Evolutionary conservation across 2,888 invertebrate genomes (phyloP), one percentile per base, ranked within the genome.

Genomic region (Phorcus lineatus): DNA sequence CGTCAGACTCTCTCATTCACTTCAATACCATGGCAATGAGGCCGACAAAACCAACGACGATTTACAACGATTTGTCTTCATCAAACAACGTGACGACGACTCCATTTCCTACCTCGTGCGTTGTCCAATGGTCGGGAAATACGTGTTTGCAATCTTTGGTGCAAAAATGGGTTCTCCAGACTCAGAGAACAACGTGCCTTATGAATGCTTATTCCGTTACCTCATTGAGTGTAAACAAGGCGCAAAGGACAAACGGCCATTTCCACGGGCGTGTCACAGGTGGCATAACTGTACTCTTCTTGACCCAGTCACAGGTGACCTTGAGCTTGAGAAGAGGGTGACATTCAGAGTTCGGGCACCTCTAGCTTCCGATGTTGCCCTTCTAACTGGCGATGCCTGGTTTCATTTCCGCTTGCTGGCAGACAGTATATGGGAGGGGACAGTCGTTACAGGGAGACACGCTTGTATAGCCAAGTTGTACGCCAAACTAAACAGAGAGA

Each of bases 121-220:
- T 9, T 91, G 92, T 80, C 91, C 91, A 0, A 86, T 88, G 9
- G 86, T 90, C 36, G 92, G 91, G 2, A 90, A 91, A 80, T 92
- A 91, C 83, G 90, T 92, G 1, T 90, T 92, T 78, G 89, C 89
- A 0, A 85, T 92, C n/a, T 91, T 90, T 77, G 91, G 89, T 16
- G 83, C 83, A 11, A 82, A 82, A 62, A 79, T 82, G 0, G 87
- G 86, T 80, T 85, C 86, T 4, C 86, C 88, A 16, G 84, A 83
- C 3, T 86, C 86, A 19, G 87, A 87, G 31, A 85, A 84, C 55
- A 83, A 82, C 31, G 80, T 86, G 62, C 85, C 88, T 0, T 87
- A 87, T 70, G 91, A 91, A 77, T 91, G 91, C 81, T 84, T 91
- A n/a, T 91, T 90, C 79, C 84, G 90, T 40, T 92, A 91, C 78